Base-by-base conservation (phyloP, 2,113 vertebrate genomes). In the Entomyzon cyanotis region DNA sequence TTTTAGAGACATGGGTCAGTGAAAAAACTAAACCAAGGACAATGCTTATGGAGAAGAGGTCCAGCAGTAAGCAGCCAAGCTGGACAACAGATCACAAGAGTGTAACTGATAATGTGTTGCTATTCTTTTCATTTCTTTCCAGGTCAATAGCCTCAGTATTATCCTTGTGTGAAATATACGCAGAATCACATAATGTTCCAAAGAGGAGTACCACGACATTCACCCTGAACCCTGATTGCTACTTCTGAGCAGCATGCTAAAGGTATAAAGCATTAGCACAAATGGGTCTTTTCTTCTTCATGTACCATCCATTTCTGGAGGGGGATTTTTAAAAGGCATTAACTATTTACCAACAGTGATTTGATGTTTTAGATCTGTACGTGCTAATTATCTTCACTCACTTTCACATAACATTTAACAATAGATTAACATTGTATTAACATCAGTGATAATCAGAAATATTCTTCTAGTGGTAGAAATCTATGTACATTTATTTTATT, bases 131-230 rank as follows among this genome's bases (percentile, higher is more conserved):
- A 19, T 68, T 76, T 85, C 19, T 78, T 68, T 91, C 17, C 53
- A 22, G 11, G 46, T 25, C 0, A 0, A 37, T n/a, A 6, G 11
- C 5, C 37, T 60, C 64, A 21, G 64, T 42, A 42, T 4, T 44
- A 44, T 50, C 7, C 8, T 53, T 67, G 4, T 89, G 24, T 76
- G 71, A 88, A 85, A 67, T 52, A 50, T 7, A 15, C 5, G 17
- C 9, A 33, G 5, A 12, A 50, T 11, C 5, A 33, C 28, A n/a
- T 28, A 67, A 55, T 22, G 71, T 31, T 71, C 12, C 24, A n/a
- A 22, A 44, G 5, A 44, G 5, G 2, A 3, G 5, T 64, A 37
- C 5, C 15, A 10, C 10, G 50, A 22, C 8, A 73, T 14, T 64
- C 33, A 56, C 20, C 10, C 30, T 27, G 11, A 46, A 52, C 22